Percentiles rank a stretch among this genome's conserved stretches.
Evolutionary conservation across 2,888 invertebrate species (phyloP).

Genomic region (Parelbella ahira): DNA sequence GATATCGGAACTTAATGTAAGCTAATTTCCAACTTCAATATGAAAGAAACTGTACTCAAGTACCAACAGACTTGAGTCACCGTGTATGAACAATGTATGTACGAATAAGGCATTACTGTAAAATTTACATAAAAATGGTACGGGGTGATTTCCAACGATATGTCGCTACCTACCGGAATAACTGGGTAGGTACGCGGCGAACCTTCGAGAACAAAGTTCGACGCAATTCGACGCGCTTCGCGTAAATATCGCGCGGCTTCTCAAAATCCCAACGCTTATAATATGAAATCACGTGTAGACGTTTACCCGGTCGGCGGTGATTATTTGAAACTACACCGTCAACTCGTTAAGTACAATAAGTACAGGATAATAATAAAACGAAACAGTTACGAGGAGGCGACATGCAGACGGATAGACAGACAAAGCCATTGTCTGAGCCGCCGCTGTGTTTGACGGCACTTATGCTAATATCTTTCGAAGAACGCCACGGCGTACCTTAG

Average conservation of each 20-base stretch:
- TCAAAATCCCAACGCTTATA: conserved; percentile 32
- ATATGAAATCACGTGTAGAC: no score
- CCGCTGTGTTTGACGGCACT: conserved; percentile 64
- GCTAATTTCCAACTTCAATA: conserved; percentile 6
- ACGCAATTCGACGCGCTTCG: conserved; percentile 37
- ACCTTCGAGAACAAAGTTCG: conserved; percentile 37
- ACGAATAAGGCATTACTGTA: conserved; percentile 14
- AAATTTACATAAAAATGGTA: conserved; percentile 11
- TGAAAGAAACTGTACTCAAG: no score
- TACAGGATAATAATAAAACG: conserved; percentile 36
- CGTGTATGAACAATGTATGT: not conserved
- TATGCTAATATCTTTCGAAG: conserved; percentile 76
- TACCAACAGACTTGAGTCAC: conserved; percentile 8
- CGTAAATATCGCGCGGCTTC: conserved; percentile 34
- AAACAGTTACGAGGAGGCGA: conserved; percentile 59
- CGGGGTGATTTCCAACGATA: conserved; percentile 9
- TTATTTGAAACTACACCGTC: conserved; percentile 51
- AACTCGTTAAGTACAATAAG: conserved; percentile 37
- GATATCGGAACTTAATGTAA: conserved; percentile 9
- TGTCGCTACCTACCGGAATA: not conserved
- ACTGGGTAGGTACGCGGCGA: conserved; percentile 8
- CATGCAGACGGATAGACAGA: conserved; percentile 61
- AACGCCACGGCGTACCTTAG: conserved; percentile 55
- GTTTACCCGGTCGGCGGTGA: conserved; percentile 41
- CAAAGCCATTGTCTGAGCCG: conserved; percentile 70